phyloP scores from a whole-genome alignment of 1,140 invertebrate genomes.

The Riptortus pedestris region DNA sequence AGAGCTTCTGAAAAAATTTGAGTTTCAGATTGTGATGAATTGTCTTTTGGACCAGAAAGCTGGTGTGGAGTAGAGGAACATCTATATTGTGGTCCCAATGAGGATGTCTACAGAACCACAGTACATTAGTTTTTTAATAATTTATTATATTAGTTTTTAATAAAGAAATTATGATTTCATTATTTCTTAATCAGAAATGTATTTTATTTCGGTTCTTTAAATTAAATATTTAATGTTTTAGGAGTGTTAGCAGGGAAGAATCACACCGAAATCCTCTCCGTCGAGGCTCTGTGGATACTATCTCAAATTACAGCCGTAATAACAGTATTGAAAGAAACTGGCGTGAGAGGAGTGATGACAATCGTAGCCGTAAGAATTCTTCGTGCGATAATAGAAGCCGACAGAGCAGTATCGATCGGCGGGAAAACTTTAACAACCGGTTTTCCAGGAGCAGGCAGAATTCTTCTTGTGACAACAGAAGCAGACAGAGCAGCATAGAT shows the following conservation, averaged over 20 bases:
- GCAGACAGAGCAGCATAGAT: neutral
- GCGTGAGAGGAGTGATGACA: neutral
- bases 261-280: neutral
- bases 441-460: conserved; percentile 12
- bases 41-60: no score
- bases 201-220: no score
- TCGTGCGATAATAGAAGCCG: conserved; percentile 14
- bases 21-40: no score
- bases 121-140: no score
- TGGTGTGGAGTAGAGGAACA: no score
- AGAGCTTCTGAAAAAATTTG: no score
- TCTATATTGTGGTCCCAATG: no score
- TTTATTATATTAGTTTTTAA: no score
- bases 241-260: conserved; percentile 12
- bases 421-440: neutral
- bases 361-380: conserved; percentile 7
- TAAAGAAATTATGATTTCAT: no score
- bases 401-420: conserved; percentile 16
- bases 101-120: no score
- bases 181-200: no score
- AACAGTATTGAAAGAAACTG: conserved; percentile 22
- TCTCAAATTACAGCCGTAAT: conserved; percentile 24
- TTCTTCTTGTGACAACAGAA: conserved; percentile 1
- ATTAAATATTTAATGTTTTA: no score
- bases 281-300: conserved; percentile 19